These are phyloP conservation scores for Callinectes sapidus DNA, from an alignment of 2,888 invertebrate genomes.

Conservation along the genomic window DNA sequence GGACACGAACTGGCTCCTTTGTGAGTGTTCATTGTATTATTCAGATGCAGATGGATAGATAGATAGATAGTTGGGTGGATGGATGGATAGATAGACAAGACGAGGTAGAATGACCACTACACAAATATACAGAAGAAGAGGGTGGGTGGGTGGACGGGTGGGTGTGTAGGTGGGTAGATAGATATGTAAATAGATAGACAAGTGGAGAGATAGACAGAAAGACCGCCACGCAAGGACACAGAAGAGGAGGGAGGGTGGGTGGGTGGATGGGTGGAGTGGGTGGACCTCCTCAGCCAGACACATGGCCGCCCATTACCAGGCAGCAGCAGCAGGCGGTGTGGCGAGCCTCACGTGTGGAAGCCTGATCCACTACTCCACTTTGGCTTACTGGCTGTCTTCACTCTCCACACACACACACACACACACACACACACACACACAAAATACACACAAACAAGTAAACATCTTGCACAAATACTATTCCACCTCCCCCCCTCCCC, in stretches of 20 bases:
- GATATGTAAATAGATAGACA: too few relatives aligned
- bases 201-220: too few relatives aligned
- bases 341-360: background rate
- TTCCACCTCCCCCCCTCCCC: too few relatives aligned
- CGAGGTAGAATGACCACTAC: background rate
- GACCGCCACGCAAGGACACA: too few relatives aligned
- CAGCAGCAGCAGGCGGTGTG: background rate
- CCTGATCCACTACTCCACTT: background rate
- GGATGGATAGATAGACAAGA: too few relatives aligned
- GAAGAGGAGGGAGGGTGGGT: too few relatives aligned
- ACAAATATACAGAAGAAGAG: background rate
- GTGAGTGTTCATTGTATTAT: background rate
- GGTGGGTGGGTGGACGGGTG: background rate
- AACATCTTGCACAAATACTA: background rate
- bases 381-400: background rate
- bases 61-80: too few relatives aligned
- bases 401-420: background rate
- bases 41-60: background rate
- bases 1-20: too few relatives aligned
- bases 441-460: background rate
- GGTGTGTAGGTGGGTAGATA: background rate
- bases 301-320: background rate
- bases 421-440: conserved; percentile 1
- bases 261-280: background rate
- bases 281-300: background rate